These are phyloP conservation scores for Diaphora mendica DNA, from an alignment of 2,888 invertebrate species.

Conservation along the genomic window DNA sequence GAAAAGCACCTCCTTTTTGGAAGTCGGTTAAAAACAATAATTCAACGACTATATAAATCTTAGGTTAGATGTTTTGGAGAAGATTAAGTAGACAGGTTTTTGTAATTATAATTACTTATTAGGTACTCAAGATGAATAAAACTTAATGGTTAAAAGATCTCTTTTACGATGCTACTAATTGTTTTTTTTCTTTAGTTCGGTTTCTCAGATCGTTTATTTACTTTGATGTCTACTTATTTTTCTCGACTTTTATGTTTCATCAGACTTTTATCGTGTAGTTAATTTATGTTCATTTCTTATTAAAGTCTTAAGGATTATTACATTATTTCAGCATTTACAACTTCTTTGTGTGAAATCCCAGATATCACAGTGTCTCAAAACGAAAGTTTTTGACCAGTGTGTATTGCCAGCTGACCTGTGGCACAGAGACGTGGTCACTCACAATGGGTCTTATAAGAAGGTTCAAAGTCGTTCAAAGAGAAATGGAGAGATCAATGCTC, in stretches of 20 bases:
- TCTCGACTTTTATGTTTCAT: background rate
- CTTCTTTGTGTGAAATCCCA: background rate
- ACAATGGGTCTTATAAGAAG: too few species aligned
- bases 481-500: too few species aligned
- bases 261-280: background rate
- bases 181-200: background rate
- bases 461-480: too few species aligned
- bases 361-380: too few species aligned
- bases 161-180: background rate
- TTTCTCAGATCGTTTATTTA: background rate
- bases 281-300: background rate
- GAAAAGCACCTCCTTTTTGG: too few species aligned
- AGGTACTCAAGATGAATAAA: background rate
- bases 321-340: background rate
- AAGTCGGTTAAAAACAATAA: too few species aligned
- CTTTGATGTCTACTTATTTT: background rate
- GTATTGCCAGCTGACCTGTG: too few species aligned
- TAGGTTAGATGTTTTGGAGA: background rate
- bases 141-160: background rate
- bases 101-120: background rate
- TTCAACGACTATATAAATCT: constrained; percentile 1
- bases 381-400: too few species aligned
- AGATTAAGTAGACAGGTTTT: background rate
- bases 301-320: background rate
- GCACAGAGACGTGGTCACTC: too few species aligned